These are phyloP conservation scores for Octomys mimax DNA, from an alignment of 2,797 vertebrate genomes.

Conservation along the genomic window DNA sequence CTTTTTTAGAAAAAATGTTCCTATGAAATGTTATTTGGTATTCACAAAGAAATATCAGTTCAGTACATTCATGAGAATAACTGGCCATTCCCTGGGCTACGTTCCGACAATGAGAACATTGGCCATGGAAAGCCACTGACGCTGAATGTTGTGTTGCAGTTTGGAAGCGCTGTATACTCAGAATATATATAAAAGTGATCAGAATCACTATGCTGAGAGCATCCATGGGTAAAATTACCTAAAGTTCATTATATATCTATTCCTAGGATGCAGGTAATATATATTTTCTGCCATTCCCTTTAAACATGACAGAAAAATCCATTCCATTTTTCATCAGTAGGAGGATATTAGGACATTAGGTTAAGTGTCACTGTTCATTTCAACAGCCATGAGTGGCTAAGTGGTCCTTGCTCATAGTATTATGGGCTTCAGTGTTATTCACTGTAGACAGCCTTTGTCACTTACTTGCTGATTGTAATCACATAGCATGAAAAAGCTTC, in stretches of 20 bases:
- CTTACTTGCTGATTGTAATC: not conserved
- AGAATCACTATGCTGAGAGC: not conserved
- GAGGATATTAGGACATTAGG: not conserved
- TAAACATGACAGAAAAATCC: not conserved
- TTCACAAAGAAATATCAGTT: not conserved
- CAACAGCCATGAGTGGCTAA: not conserved
- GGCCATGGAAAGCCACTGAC: not conserved
- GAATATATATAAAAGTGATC: not conserved
- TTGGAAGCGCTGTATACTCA: not conserved
- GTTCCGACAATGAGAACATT: not conserved
- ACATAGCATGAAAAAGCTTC: not conserved
- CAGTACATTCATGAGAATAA: not conserved
- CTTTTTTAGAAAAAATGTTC: not conserved
- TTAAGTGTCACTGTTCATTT: slow-evolving; percentile 6
- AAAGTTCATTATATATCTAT: not conserved
- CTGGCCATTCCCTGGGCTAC: not conserved
- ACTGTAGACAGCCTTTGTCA: not conserved
- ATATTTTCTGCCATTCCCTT: not conserved
- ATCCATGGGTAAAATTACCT: not conserved
- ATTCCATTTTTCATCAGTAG: not conserved
- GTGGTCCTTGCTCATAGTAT: not conserved
- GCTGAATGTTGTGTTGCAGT: not conserved
- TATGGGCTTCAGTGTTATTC: not conserved
- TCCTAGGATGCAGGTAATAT: not conserved
- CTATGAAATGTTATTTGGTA: not conserved